Evolutionary conservation across 2,797 vertebrate species (phyloP).

Genomic region (Amazona ochrocephala): DNA sequence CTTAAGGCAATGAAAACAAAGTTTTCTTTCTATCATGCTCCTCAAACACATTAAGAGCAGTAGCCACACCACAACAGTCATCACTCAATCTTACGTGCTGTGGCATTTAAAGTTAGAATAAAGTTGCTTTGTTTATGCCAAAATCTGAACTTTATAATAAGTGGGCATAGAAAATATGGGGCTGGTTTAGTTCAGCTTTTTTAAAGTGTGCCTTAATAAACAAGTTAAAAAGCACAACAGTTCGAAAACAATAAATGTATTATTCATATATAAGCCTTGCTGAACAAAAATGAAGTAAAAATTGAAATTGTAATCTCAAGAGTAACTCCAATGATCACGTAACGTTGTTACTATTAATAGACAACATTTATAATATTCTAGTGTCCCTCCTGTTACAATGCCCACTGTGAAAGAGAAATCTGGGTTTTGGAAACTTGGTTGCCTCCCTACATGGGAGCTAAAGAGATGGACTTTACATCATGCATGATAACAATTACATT

Average conservation of each 20-base stretch:
- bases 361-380: neutral
- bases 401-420: neutral
- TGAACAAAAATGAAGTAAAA: neutral
- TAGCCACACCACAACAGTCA: neutral
- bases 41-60: neutral
- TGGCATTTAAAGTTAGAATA: neutral
- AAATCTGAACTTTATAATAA: neutral
- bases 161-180: neutral
- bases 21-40: neutral
- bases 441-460: neutral
- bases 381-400: neutral
- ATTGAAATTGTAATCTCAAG: neutral
- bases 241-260: neutral
- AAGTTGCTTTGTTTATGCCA: neutral
- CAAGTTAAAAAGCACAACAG: neutral
- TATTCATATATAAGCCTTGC: neutral
- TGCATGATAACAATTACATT: neutral
- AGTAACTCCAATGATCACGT: neutral
- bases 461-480: neutral
- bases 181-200: neutral
- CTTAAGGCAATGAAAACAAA: neutral
- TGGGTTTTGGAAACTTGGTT: neutral
- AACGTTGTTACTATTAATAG: neutral
- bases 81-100: neutral
- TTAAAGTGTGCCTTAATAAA: neutral